Conservation (phyloP, 1,140 invertebrate species). For the Antheraea pernyi region DNA sequence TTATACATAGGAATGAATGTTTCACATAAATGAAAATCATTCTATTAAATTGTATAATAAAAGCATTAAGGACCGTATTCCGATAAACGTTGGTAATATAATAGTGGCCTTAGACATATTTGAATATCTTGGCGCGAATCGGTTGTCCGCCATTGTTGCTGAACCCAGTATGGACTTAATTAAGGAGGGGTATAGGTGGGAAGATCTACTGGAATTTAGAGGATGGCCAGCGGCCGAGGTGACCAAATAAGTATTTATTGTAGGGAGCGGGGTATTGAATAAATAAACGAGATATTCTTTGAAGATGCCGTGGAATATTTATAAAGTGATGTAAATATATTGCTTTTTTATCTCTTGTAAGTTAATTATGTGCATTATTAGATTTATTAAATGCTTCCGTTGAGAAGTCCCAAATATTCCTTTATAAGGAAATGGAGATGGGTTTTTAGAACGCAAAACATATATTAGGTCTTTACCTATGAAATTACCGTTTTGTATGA, state of each 20-base stretch:
- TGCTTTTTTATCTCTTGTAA: not conserved
- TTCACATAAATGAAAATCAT: not conserved
- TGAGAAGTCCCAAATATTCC: too few species aligned
- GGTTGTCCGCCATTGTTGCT: conserved; percentile 66
- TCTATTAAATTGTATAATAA: conserved; percentile 4
- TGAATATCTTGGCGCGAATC: conserved; percentile 74
- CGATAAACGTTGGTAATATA: conserved; percentile 66
- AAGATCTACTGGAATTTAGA: conserved; percentile 68
- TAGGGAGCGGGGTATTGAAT: conserved; percentile 20
- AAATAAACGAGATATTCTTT: conserved; percentile 8
- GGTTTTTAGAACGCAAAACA: too few species aligned
- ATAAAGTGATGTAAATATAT: not conserved
- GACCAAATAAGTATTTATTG: conserved; percentile 37
- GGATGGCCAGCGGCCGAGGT: conserved; percentile 33
- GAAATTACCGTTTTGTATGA: too few species aligned
- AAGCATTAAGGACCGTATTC: conserved; percentile 5
- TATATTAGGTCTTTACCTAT: too few species aligned
- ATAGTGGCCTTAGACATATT: conserved; percentile 73
- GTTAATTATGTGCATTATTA: not conserved
- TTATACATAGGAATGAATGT: not conserved
- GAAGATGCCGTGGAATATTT: not conserved
- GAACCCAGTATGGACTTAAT: conserved; percentile 76
- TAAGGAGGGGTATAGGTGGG: conserved; percentile 70
- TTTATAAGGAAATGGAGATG: too few species aligned
- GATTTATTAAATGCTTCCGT: too few species aligned